Evolutionary conservation across 1,140 invertebrate genomes (phyloP), one percentile per base, ranked within the genome.

Genomic region (Tetraneura akinire): DNA sequence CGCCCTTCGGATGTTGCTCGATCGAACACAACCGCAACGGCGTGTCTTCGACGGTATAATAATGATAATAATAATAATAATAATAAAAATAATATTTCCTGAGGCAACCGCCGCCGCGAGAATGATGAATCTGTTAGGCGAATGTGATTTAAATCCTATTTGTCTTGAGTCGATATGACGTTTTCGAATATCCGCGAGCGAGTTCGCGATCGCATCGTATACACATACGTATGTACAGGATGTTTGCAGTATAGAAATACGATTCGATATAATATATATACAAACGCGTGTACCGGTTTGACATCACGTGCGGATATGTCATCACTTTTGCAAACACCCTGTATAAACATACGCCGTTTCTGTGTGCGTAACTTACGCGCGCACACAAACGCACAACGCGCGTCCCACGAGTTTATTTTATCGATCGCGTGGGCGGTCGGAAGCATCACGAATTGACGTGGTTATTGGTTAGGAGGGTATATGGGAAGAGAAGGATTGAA

Each of bases 141-240:
- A 74, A 74, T 21, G 71, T 74, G 53, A 74, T 74, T 74, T 37
- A 55, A 74, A 49, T n/a, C 71, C 49, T 74, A 74, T 74, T 74
- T 55, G 71, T 74, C 71, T 74, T 55, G 32, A 45, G 21, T 37
- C 51, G 51, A 74, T 37, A 55, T 74, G 71, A 74, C 71, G 71
- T 74, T 74, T n/a, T 74, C 71, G 71, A 74, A 74, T 74, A 26
- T 74, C 49, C 0, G 26, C 11, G 26, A 21, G 51, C 10, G 18
- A 13, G 18, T 49, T 32, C 42, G 21, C 23, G 3, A 16, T n/a
- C 37, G 3, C 37, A 0, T 14, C 5, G n/a, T n/a, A n/a, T 16
- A 18, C 16, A 29, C 26, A 9, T 18, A 29, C 57, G 2, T 6
- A 62, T 14, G n/a, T 37, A 37, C 32, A 37, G 32, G 32, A 8